phyloP scores from a whole-genome alignment of 2,888 invertebrate genomes.

The Acleris laterana region DNA sequence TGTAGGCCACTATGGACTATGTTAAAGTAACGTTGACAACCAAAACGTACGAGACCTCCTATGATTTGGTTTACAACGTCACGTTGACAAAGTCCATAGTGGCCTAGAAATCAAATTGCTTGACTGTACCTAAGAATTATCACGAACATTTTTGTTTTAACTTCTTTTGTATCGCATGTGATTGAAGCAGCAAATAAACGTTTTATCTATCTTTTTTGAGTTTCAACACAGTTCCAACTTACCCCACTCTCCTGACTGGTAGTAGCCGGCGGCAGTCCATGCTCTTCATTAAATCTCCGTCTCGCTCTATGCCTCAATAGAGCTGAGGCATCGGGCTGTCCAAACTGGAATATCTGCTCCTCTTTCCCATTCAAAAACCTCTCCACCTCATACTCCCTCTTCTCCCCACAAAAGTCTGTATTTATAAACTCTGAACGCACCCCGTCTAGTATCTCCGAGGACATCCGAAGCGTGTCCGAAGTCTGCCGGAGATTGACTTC shows the following conservation, averaged over 20 bases:
- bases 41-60: no score
- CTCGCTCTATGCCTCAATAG: slow-evolving; percentile 79
- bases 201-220: not conserved
- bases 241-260: slow-evolving; percentile 83
- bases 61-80: no score
- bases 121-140: no score
- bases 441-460: slow-evolving; percentile 73
- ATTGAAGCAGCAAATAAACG: no score
- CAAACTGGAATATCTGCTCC: slow-evolving; percentile 78
- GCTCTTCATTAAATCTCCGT: slow-evolving; percentile 74
- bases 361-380: slow-evolving; percentile 66
- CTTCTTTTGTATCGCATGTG: no score
- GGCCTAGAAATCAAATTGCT: no score
- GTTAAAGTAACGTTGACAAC: no score
- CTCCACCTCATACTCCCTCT: slow-evolving; percentile 69
- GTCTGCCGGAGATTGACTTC: slow-evolving; percentile 70
- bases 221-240: slow-evolving; percentile 51
- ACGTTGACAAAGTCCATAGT: no score
- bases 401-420: slow-evolving; percentile 39
- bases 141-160: not conserved
- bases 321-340: slow-evolving; percentile 86
- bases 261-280: slow-evolving; percentile 68
- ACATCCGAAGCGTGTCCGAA: slow-evolving; percentile 68
- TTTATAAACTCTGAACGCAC: slow-evolving; percentile 56
- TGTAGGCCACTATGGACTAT: no score